Evolutionary conservation across 2,888 invertebrate genomes (phyloP), one percentile per base, ranked within the genome.

Genomic region (Platynereis dumerilii): DNA sequence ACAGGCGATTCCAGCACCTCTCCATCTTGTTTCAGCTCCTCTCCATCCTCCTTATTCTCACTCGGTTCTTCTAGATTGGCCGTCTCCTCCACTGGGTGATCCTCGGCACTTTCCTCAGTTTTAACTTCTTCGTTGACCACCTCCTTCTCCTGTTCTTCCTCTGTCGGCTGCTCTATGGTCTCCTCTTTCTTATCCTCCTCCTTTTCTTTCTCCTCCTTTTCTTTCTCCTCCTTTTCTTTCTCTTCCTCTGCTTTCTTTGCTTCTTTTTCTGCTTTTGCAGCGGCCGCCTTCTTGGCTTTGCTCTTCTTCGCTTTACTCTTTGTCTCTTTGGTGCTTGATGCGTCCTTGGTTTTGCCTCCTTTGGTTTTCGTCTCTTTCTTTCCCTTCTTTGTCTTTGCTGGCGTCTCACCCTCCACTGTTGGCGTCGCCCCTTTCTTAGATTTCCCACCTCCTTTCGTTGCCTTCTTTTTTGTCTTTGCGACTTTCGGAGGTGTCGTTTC

Each of bases 1-100:
- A 61, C 54, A 17, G 61, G 61, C 17, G 61, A 61, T 24, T 61
- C 61, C n/a, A 61, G 55, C 1, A 61, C 61, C 7, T 55, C 17
- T 3, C 28, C 10, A 24, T 55, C 55, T 22, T 10, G 24, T 55
- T 55, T 24, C 5, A 17, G 12, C 20, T 52, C 22, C 26, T 55
- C 27, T 55, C 7, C 26, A 22, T 27, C 26, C 3, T 24, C 55
- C 24, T 24, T 27, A 20, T n/a, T 48, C 2, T 2, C 58, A 57
- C 34, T 34, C 17, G 2, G 17, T 15, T 45, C 45, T 10, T 24
- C 45, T 22, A 26, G 22, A 34, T 7, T 34, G 34, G 34, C 5
- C 34, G 5, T 34, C 12, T 34, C 34, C 12, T 34, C 34, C 7
- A 3, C 44, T 20, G 15, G 42, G 22, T 20, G 24, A 3, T 26